Evolutionary conservation across 1,140 invertebrate genomes (phyloP), one percentile per base, ranked within the genome.

Genomic region (Sinella curviseta): DNA sequence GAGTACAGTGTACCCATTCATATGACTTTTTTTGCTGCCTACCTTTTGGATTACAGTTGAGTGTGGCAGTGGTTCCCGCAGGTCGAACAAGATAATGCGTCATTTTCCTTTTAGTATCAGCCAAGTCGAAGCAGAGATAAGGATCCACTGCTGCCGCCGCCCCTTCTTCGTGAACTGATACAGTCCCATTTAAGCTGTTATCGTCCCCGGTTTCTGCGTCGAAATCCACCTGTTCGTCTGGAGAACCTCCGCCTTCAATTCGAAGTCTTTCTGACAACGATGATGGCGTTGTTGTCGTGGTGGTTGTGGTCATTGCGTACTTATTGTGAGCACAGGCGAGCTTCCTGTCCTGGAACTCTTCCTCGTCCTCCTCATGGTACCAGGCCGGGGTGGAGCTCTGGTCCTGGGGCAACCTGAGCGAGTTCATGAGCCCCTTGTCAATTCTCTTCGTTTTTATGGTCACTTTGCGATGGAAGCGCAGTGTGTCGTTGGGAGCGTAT

Each of bases 41-140:
- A 82, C 83, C 83, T 82, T 74, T 80, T 30, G 74, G 80, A 73
- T 80, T 78, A 24, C 83, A 83, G 55, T 60, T 67, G n/a, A 83
- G 80, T 14, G 75, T 79, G 0, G 73, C 79, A 1, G 81, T 76
- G 3, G 60, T 34, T 33, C 83, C 83, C 8, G 81, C 78, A 36
- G 81, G 33, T 36, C 65, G 76, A 0, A 80, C 74, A 12, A 79
- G 1, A 55, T 79, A 82, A 74, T 82, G 81, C 2, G 77, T 36
- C 82, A 83, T 82, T 35, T 28, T n/a, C 78, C 74, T 74, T 54
- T 75, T 78, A 24, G 75, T 77, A 3, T 16, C 77, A 16, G 48
- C n/a, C n/a, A 81, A 48, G 33, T 81, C 83, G 65, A 83, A 81
- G 57, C 83, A 83, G 8, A 82, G 33, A 76, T 36, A 83, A 24